Percentiles rank a stretch among this genome's conserved stretches.
Conservation (phyloP, 2,888 invertebrate genomes). For the Antitype chi region DNA sequence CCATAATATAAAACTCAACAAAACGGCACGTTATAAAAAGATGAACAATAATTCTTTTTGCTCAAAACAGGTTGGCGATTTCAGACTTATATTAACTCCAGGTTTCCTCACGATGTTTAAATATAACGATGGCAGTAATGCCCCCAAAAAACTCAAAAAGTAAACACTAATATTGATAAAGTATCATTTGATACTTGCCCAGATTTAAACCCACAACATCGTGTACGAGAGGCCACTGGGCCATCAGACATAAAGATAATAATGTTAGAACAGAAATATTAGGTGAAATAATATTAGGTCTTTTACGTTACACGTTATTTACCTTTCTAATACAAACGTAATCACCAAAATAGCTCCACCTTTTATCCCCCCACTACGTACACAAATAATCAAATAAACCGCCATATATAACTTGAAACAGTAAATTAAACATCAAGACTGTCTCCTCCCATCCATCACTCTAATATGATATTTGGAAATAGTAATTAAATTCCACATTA, state of each 20-base stretch:
- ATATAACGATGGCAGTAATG: too few species aligned
- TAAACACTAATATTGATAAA: too few species aligned
- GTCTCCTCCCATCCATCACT: constrained; percentile 78
- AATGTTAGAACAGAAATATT: background rate
- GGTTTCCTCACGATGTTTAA: too few species aligned
- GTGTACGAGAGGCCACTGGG: too few species aligned
- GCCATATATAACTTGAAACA: constrained; percentile 54
- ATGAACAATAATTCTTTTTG: constrained; percentile 90
- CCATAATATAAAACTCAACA: constrained; percentile 86
- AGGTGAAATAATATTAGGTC: background rate
- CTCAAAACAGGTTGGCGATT: too few species aligned
- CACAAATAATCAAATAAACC: constrained; percentile 62
- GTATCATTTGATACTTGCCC: too few species aligned
- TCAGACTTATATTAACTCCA: too few species aligned
- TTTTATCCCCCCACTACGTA: constrained; percentile 29
- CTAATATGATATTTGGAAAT: constrained; percentile 86
- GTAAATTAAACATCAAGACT: constrained; percentile 84
- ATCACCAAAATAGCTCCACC: constrained; percentile 21
- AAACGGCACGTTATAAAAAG: constrained; percentile 88
- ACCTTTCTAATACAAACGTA: background rate
- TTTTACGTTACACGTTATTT: too few species aligned
- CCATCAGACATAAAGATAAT: background rate
- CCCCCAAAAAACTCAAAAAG: too few species aligned
- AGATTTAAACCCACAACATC: too few species aligned
- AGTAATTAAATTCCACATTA: constrained; percentile 90